Base-by-base conservation (phyloP, 2,888 invertebrate species). In the Clostera curtula region DNA sequence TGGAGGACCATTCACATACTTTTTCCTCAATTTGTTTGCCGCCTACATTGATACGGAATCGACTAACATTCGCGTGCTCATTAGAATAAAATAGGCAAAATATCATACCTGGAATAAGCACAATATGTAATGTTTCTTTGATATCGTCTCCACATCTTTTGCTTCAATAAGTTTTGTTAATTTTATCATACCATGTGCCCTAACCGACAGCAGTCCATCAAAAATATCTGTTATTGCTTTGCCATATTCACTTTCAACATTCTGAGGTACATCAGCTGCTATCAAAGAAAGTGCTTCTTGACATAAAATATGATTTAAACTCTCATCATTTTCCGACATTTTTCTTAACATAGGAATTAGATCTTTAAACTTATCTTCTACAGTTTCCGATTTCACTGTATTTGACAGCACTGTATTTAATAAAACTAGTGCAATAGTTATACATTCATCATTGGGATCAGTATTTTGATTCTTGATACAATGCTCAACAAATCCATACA, bases 161-260 rank as follows among this genome's bases (percentile, higher is more conserved):
- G 68, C 68, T 51, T 90, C 86, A 25, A 95, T 83, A n/a, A 95
- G 76, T 71, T 89, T 90, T 8, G 88, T 88, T 8, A 96, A 66
- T 24, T 86, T 75, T 44, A 94, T 88, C 17, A 95, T 74, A 4
- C 91, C 95, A 71, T 95, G 95, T 6, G 92, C 95, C 60, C 90
- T 86, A 0, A 92, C 88, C n/a, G 95, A 95, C 23, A 95, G 64
- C 30, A 92, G 59, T 12, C 88, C 85, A 74, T 93, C 91, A 52
- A 87, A 87, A 10, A 90, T 75, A 63, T 93, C 89, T 25, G 85
- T 67, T 28, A 93, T 58, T 0, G 92, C 92, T 48, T 85, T 82
- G 32, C 87, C 86, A 51, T 87, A 88, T 20, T 82, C 70, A 25
- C 85, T 64, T 7, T 68, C 54, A 2, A 41, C 35, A 35, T 56